Evolutionary conservation across 2,113 vertebrate genomes (phyloP).

Genomic region (Catharus fuscescens): DNA sequence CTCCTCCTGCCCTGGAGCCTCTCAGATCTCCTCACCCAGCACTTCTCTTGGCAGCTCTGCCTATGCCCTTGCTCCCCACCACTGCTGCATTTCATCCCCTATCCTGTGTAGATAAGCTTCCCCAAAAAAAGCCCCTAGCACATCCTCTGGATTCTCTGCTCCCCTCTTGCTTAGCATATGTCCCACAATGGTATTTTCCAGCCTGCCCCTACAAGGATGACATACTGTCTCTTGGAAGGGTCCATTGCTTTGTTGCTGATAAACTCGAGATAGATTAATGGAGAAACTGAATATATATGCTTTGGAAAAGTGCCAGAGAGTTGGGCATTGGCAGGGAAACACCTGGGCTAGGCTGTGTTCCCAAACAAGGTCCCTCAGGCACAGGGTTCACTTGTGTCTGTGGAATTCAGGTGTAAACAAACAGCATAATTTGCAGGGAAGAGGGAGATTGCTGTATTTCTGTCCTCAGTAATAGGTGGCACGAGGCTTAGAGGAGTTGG

Average conservation of each 20-base stretch:
- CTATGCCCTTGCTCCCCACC: background rate
- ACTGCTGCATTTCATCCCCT: background rate
- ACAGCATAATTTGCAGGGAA: background rate
- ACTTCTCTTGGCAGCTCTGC: background rate
- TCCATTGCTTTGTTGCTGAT: background rate
- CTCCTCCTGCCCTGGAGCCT: background rate
- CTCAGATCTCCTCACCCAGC: background rate
- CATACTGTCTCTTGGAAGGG: background rate
- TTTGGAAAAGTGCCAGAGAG: background rate
- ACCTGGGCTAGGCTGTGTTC: background rate
- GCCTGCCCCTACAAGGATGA: background rate
- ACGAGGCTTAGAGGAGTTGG: background rate
- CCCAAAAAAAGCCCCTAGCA: background rate
- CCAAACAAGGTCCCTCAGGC: background rate
- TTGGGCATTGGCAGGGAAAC: background rate
- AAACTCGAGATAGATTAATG: rapidly evolving
- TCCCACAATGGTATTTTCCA: background rate
- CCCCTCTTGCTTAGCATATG: background rate
- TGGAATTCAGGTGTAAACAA: background rate
- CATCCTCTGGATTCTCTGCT: background rate
- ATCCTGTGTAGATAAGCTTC: background rate
- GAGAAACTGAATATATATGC: background rate
- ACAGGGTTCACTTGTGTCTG: background rate
- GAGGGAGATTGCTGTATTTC: background rate
- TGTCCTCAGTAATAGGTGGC: background rate